Evolutionary conservation across 2,797 vertebrate species (phyloP).

Genomic region (Rhinichthys osculus): DNA sequence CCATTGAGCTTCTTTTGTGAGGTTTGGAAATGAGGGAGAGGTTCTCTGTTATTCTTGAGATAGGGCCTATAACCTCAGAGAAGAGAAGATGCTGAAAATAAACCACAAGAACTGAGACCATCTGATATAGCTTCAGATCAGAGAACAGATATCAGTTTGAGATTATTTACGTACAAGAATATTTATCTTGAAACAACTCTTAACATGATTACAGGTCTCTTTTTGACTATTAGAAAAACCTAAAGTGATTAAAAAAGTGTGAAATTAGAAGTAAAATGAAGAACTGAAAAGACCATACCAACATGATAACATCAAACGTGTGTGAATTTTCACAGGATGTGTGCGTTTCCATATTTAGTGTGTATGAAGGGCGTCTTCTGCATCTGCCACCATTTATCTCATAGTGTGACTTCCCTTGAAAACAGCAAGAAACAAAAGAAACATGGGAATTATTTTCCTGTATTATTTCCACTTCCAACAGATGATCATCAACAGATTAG

Average conservation of each 20-base stretch:
- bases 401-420: too few species aligned
- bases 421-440: too few species aligned
- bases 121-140: background rate
- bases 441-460: too few species aligned
- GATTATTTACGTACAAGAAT: background rate
- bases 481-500: too few species aligned
- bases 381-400: background rate
- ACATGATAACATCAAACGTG: too few species aligned
- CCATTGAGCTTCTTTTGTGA: background rate
- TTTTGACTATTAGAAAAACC: background rate
- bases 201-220: background rate
- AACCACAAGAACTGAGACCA: background rate
- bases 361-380: background rate
- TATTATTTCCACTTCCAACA: too few species aligned
- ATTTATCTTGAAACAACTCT: background rate
- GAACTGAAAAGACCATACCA: background rate
- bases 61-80: background rate
- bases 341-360: background rate
- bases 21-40: background rate
- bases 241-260: background rate
- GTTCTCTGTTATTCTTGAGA: background rate
- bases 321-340: background rate
- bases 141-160: too few species aligned
- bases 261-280: background rate
- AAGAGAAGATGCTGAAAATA: background rate